These are phyloP conservation scores for Neopipo cinnamomea DNA, from an alignment of 2,113 vertebrate species.

Conservation along the genomic window DNA sequence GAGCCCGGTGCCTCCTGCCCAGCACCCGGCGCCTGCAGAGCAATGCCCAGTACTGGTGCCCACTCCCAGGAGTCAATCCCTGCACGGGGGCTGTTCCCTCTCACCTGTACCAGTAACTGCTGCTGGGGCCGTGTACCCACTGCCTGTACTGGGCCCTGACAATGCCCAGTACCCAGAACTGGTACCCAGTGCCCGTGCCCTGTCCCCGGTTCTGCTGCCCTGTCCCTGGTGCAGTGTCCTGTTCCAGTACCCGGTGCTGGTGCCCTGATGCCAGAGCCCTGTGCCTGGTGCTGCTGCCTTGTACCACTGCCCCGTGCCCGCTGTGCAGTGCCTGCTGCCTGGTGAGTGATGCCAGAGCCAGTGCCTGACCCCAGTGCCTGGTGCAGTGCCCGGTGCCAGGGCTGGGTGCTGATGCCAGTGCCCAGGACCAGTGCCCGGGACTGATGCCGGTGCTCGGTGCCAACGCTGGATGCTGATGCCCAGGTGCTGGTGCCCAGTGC, in stretches of 20 bases:
- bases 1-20: background rate
- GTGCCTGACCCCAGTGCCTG: background rate
- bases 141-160: background rate
- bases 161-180: no score
- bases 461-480: background rate
- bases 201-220: background rate
- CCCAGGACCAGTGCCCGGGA: no score
- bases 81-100: background rate
- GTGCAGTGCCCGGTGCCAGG: background rate
- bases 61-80: background rate
- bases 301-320: background rate
- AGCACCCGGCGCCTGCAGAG: no score
- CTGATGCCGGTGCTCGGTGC: background rate
- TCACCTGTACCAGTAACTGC: background rate
- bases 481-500: background rate
- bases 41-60: fast-evolving
- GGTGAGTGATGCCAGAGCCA: background rate
- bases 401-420: no score
- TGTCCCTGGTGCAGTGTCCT: background rate
- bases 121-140: background rate
- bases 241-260: background rate
- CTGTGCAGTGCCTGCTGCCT: fast-evolving
- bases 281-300: background rate
- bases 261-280: no score
- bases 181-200: background rate